These are phyloP conservation scores for Cerastis rubricosa DNA, from an alignment of 2,888 invertebrate genomes.

Conservation along the genomic window DNA sequence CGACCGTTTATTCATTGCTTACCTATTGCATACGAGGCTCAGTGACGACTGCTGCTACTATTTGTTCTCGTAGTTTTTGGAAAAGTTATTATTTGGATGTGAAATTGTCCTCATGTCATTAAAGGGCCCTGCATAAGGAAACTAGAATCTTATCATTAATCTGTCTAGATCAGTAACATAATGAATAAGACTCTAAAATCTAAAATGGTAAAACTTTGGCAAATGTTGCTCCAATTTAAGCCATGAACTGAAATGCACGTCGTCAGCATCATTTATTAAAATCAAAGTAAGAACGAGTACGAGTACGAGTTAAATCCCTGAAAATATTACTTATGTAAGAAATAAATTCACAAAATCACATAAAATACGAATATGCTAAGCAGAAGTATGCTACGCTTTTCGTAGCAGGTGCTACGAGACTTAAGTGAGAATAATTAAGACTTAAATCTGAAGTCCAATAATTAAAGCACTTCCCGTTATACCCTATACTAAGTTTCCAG, in stretches of 20 bases:
- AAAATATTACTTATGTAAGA: not conserved
- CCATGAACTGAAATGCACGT: not conserved
- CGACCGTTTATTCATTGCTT: constrained; percentile 89
- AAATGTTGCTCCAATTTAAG: not conserved
- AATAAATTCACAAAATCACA: constrained; percentile 10
- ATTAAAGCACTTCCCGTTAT: constrained; percentile 57
- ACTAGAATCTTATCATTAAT: not conserved
- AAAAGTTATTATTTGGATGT: not conserved
- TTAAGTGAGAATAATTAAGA: constrained; percentile 47
- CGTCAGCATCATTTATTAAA: not conserved
- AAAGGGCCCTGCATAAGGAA: not conserved
- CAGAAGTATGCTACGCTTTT: constrained; percentile 32
- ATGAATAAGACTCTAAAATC: not conserved
- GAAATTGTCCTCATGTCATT: not conserved
- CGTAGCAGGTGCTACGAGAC: constrained; percentile 44
- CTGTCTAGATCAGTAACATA: too few species aligned
- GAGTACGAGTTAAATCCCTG: too few species aligned
- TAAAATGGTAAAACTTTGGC: not conserved
- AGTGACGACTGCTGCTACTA: constrained; percentile 79
- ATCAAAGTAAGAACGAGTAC: not conserved
- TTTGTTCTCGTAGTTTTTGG: constrained; percentile 64
- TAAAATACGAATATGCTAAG: constrained; percentile 10
- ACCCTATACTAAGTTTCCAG: constrained; percentile 53
- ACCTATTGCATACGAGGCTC: constrained; percentile 88
- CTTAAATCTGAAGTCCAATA: constrained; percentile 55